phyloP scores from a whole-genome alignment of 1,140 invertebrate species.

The Zeugodacus cucurbitae region DNA sequence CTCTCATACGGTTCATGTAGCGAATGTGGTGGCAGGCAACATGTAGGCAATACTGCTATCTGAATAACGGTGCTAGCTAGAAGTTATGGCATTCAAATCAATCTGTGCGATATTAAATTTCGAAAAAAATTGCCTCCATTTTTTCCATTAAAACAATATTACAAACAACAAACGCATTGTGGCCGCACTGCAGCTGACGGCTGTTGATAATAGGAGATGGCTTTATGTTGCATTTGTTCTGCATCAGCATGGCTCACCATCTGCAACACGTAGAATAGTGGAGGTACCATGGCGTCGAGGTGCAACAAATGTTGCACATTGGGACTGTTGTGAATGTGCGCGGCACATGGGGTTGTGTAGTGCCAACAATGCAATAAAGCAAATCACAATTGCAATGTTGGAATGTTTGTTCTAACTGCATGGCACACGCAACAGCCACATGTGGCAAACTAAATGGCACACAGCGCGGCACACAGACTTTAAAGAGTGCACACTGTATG shows the following conservation, averaged over 20 bases:
- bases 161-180: neutral
- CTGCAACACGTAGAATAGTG: neutral
- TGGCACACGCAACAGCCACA: neutral
- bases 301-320: neutral
- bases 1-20: neutral
- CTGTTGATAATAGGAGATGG: neutral
- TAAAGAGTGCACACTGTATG: neutral
- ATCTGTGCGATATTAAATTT: slow-evolving; percentile 32
- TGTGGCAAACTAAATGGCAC: neutral
- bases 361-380: neutral
- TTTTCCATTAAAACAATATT: neutral
- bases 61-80: neutral
- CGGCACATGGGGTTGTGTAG: neutral
- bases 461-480: neutral
- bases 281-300: neutral
- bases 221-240: neutral
- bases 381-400: neutral
- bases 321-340: neutral
- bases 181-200: neutral
- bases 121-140: neutral
- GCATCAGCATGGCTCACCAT: neutral
- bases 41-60: neutral
- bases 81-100: neutral
- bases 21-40: neutral
- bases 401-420: neutral